Evolutionary conservation across 2,888 invertebrate species (phyloP).

Genomic region (Hypolimnas misippus): DNA sequence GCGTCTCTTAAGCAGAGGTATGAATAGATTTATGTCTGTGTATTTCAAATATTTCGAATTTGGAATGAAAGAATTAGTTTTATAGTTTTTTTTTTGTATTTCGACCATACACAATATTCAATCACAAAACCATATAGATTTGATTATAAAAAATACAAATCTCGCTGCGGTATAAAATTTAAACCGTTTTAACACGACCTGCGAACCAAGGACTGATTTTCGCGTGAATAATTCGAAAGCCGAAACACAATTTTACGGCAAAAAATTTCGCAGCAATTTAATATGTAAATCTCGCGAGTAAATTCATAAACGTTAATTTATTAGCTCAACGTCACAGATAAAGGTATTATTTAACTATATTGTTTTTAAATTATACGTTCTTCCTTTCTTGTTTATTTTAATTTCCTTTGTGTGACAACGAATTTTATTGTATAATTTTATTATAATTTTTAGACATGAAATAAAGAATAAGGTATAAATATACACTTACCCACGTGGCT

Average conservation of each 20-base stretch:
- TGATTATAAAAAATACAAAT: slow-evolving; percentile 1
- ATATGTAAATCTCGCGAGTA: slow-evolving; percentile 2
- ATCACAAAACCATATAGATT: not conserved
- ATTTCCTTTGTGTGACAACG: too few species aligned
- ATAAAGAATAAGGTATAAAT: too few species aligned
- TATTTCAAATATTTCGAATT: too few species aligned
- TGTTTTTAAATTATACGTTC: too few species aligned
- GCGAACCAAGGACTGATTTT: slow-evolving; percentile 25
- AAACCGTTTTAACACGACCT: slow-evolving; percentile 11
- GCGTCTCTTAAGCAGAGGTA: too few species aligned
- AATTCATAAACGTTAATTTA: not conserved
- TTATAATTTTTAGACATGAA: too few species aligned
- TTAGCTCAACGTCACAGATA: not conserved
- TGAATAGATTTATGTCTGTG: too few species aligned
- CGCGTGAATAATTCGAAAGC: slow-evolving; percentile 26
- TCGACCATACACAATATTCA: not conserved
- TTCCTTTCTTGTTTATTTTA: too few species aligned
- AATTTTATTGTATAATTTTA: too few species aligned
- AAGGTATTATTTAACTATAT: not conserved
- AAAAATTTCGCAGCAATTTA: not conserved
- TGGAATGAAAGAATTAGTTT: too few species aligned
- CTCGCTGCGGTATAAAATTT: not conserved
- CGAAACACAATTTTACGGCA: not conserved
- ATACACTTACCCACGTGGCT: too few species aligned
- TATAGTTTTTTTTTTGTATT: not conserved